Evolutionary conservation across 2,888 invertebrate species (phyloP), one percentile per base, ranked within the genome.

Genomic region (Trichopoda pennipes): DNA sequence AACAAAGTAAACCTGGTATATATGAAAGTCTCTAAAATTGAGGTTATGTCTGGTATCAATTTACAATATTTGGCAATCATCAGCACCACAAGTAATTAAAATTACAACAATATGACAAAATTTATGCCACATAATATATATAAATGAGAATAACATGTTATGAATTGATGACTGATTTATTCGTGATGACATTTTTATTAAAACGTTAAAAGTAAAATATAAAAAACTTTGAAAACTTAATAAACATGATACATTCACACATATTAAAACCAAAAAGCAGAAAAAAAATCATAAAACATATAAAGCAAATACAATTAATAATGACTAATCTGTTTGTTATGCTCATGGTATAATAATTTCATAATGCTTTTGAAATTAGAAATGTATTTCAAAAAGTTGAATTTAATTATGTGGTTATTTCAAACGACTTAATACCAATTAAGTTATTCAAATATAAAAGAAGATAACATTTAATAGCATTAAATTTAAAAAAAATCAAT

Each of bases 171-270:
- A 82, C 66, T 49, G 74, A 79, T 72, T 82, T 66, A 66, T 73
- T 66, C 79, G 79, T 72, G 82, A 79, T 82, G 82, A 82, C 79
- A 82, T 72, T 61, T 82, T 82, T 79, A 82, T 72, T 56, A 73
- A 64, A 64, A 64, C 9, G 23, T 23, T 17, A 14, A 73, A 44
- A 63, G 7, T 35, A 53, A 35, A 19, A 21, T 17, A 64, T 17
- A n/a, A 2, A 51, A 53, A 42, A 51, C 19, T 4, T 66, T 66
- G 19, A 35, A 19, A 49, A 17, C 17, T 32, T 17, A 14, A 32
- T n/a, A 49, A 21, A 49, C 19, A 32, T 21, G 1, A 17, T 28
- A 9, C 49, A 42, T 2, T 9, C 9, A 19, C n/a, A 9, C 21
- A 17, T 49, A 9, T 3, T n/a, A n/a, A 49, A n/a, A 14, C 28